Percentiles rank a stretch among this genome's conserved stretches.
Evolutionary conservation across 2,113 vertebrate genomes (phyloP).

Genomic region (Myrmecophaga tridactyla): DNA sequence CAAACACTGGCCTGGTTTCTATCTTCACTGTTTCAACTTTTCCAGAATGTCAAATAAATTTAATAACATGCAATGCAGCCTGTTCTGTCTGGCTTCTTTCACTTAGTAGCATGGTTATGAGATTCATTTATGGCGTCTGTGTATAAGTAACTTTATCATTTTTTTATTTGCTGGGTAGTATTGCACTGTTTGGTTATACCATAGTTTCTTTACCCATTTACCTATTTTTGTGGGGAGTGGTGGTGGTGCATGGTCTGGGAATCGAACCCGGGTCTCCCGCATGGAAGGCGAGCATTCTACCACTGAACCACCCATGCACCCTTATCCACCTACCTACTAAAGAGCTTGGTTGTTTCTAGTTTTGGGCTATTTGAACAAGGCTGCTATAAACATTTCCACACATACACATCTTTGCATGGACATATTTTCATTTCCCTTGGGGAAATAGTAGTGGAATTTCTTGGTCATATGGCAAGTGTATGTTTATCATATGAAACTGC

Average conservation of each 20-base stretch:
- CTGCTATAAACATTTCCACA: not conserved
- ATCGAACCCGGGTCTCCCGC: too few species aligned
- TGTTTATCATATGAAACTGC: not conserved
- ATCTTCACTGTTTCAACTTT: not conserved
- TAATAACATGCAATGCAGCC: not conserved
- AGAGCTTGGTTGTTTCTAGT: not conserved
- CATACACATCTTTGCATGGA: not conserved
- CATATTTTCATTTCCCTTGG: not conserved
- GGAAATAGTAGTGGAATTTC: not conserved
- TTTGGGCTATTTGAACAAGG: not conserved
- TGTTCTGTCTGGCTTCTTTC: not conserved
- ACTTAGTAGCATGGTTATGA: not conserved
- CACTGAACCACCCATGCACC: too few species aligned
- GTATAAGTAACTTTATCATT: not conserved
- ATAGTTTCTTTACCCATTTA: not conserved
- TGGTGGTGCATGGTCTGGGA: too few species aligned
- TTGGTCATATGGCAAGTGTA: not conserved
- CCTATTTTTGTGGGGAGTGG: too few species aligned
- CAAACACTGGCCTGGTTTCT: not conserved
- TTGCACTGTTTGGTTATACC: not conserved
- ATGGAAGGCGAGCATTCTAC: too few species aligned
- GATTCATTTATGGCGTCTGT: not conserved
- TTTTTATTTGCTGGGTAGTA: not conserved
- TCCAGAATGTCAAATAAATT: not conserved
- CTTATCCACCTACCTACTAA: too few species aligned